Evolutionary conservation across 2,797 vertebrate genomes (phyloP).

Genomic region (Monodelphis domestica): DNA sequence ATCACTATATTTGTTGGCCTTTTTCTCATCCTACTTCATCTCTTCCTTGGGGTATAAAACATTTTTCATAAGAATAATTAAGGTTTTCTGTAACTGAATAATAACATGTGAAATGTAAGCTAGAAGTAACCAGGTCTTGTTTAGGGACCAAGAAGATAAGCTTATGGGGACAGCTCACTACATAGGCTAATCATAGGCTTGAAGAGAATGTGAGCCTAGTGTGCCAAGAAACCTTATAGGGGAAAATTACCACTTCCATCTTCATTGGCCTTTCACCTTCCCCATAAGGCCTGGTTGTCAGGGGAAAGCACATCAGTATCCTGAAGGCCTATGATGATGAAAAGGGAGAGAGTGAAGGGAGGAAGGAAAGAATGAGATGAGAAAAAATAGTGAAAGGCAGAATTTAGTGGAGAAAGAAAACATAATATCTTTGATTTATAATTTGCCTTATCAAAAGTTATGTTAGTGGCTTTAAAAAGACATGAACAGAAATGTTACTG

Average conservation of each 20-base stretch:
- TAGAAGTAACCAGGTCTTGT: not conserved
- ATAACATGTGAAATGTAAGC: not conserved
- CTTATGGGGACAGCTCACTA: not conserved
- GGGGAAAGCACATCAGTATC: no score
- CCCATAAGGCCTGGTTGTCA: no score
- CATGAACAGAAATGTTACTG: not conserved
- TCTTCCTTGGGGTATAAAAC: not conserved
- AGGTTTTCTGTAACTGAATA: not conserved
- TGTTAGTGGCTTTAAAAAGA: conserved; percentile 23
- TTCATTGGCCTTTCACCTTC: no score
- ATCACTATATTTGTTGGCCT: not conserved
- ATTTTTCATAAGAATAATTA: not conserved
- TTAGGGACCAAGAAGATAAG: not conserved
- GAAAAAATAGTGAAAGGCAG: no score
- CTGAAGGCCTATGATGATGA: no score
- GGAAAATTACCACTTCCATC: not conserved
- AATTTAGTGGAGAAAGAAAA: not conserved
- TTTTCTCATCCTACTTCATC: not conserved
- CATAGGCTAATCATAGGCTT: not conserved
- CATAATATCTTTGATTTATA: conserved; percentile 25
- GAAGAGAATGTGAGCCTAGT: not conserved
- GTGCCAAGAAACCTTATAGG: not conserved
- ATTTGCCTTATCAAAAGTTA: conserved; percentile 47
- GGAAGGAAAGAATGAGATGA: no score
- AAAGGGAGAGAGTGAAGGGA: no score